Base-by-base conservation (phyloP, 1,140 invertebrate genomes). In the Berghia stephanieae region DNA sequence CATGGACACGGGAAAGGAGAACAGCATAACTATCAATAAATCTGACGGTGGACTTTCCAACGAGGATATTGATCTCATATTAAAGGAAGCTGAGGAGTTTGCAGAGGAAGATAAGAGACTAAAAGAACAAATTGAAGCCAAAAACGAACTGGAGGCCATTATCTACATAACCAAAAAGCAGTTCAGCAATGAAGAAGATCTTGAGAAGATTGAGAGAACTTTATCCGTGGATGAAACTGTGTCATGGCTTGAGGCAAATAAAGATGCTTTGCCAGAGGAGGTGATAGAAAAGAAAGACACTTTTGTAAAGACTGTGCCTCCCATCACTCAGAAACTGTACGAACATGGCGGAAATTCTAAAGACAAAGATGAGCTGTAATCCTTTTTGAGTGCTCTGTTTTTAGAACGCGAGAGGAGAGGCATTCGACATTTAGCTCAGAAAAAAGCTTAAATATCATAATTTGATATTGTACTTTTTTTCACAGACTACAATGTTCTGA, bases 1-100 rank as follows among this genome's bases (percentile, higher is more conserved):
- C 87, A 99, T 99, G 90, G 97, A 97, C 27, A 99, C 98, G 73
- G 98, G 98, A 75, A 98, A 98, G 90, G 94, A 97, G 81, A 96
- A 99, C 88, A 98, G 99, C 91, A 99, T 99, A 85, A 96, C 97
- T 60, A 99, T 99, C 85, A 98, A 98, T 75, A 99, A 99, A 83
- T 97, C 99, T 85, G 96, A 99, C 88, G 99, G 98, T 89, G 92
- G 97, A 77, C 86, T 99, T 40, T 97, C 96, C 21, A 96, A 96
- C 27, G 97, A 99, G 85, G 97, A 99, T 83, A 99, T 99, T 83
- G 97, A 99, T 84, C 92, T 95, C 49, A 99, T 99, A 97, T 97
- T 99, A 85, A 89, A 87, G 88, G 98, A 99, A 85, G 97, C 97
- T 3, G 98, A 99, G 90, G 97, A 97, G 89, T 80, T 80, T 55